Evolutionary conservation across 2,113 vertebrate species (phyloP).

Genomic region (Neotoma lepida): DNA sequence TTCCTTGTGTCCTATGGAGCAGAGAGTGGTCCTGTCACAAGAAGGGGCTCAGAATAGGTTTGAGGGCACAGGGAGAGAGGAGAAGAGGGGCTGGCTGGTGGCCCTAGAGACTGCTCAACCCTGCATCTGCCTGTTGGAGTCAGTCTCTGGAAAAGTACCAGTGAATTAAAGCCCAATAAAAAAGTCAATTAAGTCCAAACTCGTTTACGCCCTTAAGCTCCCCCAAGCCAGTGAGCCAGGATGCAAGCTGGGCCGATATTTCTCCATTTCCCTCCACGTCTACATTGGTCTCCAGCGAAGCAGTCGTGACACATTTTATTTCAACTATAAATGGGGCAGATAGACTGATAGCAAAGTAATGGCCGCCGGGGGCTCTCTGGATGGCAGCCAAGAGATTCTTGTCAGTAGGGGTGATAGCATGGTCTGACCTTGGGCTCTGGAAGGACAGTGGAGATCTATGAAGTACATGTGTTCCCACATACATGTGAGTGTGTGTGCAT

Average conservation of each 20-base stretch:
- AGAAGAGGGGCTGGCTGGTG: not conserved
- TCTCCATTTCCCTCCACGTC: slow-evolving; percentile 72
- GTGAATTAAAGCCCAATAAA: slow-evolving; percentile 83
- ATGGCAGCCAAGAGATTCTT: slow-evolving; percentile 2
- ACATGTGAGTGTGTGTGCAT: not conserved
- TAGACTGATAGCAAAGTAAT: slow-evolving; percentile 60
- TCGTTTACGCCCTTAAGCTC: slow-evolving; percentile 78
- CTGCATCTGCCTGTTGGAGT: slow-evolving; percentile 67
- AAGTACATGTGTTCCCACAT: not conserved
- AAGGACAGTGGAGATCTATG: not conserved
- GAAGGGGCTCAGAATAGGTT: not conserved
- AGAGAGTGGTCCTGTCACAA: not conserved
- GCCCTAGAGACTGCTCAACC: slow-evolving; percentile 47
- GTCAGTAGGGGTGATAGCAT: not conserved
- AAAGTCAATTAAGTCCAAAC: slow-evolving; percentile 81
- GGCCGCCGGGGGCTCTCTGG: slow-evolving; percentile 52
- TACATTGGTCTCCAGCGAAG: slow-evolving; percentile 73
- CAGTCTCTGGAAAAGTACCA: slow-evolving; percentile 81
- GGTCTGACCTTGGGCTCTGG: slow-evolving; percentile 56
- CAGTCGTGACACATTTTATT: slow-evolving; percentile 76
- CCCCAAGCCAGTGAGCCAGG: slow-evolving; percentile 77
- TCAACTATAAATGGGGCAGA: slow-evolving; percentile 74
- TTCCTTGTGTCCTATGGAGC: not conserved
- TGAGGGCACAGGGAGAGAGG: not conserved
- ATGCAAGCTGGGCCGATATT: slow-evolving; percentile 76